Evolutionary conservation across 1,140 invertebrate genomes (phyloP).

Genomic region (Drosophila equinoxialis): DNA sequence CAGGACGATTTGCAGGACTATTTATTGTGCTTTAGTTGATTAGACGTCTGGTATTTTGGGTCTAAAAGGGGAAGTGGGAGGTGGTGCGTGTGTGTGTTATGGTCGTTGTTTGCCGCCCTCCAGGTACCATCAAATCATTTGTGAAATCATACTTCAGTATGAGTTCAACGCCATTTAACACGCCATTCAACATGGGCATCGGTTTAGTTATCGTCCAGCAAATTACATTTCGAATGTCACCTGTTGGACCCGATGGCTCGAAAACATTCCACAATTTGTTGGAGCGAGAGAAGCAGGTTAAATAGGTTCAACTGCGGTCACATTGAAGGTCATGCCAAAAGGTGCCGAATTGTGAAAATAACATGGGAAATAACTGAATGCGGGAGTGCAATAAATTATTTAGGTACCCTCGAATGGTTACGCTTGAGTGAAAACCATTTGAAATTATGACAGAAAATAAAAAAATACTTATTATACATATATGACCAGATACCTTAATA

Average conservation of each 20-base stretch:
- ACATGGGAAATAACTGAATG: neutral
- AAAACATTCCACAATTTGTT: slow-evolving; percentile 36
- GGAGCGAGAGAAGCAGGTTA: neutral
- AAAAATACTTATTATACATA: neutral
- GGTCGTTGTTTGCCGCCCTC: slow-evolving; percentile 27
- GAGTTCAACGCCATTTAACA: slow-evolving; percentile 48
- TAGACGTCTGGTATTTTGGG: slow-evolving; percentile 69
- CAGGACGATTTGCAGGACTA: slow-evolving; percentile 35
- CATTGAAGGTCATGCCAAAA: slow-evolving; percentile 31
- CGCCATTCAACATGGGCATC: slow-evolving; percentile 49
- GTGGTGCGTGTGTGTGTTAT: slow-evolving; percentile 14
- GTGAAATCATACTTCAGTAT: slow-evolving; percentile 57
- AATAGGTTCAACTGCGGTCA: slow-evolving; percentile 39
- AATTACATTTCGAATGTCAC: slow-evolving; percentile 56
- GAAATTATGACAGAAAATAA: slow-evolving; percentile 1
- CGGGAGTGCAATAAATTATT: neutral
- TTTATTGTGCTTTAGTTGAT: slow-evolving; percentile 78
- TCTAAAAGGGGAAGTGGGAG: slow-evolving; percentile 18
- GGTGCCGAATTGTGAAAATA: neutral
- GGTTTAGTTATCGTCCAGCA: slow-evolving; percentile 50
- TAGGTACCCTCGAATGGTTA: neutral
- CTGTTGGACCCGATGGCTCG: slow-evolving; percentile 35
- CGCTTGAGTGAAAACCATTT: neutral
- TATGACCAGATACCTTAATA: neutral
- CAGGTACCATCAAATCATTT: slow-evolving; percentile 71